These are phyloP conservation scores for Melanogrammus aeglefinus DNA, from an alignment of 2,797 vertebrate genomes.

Conservation along the genomic window DNA sequence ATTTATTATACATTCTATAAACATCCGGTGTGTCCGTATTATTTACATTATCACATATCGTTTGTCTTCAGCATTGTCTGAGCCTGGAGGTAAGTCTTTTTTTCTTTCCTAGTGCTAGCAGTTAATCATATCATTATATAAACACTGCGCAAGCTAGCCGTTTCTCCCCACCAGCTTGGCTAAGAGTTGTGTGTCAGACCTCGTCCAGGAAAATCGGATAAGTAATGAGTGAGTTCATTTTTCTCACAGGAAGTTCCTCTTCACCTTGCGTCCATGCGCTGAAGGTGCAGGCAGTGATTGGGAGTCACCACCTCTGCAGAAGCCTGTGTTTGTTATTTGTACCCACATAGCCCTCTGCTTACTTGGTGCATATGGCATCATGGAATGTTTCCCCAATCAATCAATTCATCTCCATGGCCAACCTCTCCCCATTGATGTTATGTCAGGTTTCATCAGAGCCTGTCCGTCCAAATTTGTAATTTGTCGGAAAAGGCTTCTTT, in stretches of 20 bases:
- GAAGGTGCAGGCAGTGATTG: neutral
- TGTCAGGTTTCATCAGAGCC: slow-evolving; percentile 37
- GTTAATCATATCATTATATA: slow-evolving; percentile 1
- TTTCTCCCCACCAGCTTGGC: neutral
- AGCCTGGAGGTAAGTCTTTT: neutral
- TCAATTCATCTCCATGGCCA: slow-evolving; percentile 42
- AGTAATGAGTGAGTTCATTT: neutral
- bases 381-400: slow-evolving; percentile 60
- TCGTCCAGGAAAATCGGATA: neutral
- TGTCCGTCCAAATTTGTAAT: no score
- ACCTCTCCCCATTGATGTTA: slow-evolving; percentile 42
- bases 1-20: no score
- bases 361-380: slow-evolving; percentile 46
- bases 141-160: neutral
- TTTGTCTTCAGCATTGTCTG: neutral
- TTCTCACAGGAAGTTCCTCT: neutral
- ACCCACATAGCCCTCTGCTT: slow-evolving; percentile 18
- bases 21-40: neutral
- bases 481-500: no score
- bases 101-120: neutral
- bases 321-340: slow-evolving; percentile 13
- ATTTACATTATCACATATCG: neutral
- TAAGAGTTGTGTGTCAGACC: neutral
- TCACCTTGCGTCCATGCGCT: neutral
- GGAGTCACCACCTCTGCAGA: neutral